These are phyloP conservation scores for Rissa tridactyla DNA, from an alignment of 2,113 vertebrate genomes.

Conservation along the genomic window DNA sequence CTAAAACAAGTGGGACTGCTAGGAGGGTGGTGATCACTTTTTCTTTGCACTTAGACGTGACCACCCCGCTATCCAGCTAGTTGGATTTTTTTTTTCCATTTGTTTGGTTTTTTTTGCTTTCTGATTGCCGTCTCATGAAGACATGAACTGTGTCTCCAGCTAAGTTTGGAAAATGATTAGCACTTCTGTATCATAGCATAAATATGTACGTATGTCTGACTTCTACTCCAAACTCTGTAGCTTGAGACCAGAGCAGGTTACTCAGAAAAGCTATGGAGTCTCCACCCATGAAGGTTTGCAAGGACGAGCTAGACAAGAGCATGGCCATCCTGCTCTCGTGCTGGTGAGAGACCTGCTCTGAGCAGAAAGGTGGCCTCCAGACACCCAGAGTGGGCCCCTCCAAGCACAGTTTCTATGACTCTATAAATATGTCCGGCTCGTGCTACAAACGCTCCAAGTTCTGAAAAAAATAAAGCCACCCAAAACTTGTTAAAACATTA, in stretches of 20 bases:
- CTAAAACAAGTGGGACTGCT: not conserved
- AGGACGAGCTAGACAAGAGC: not conserved
- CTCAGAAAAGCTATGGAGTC: not conserved
- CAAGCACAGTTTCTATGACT: not conserved
- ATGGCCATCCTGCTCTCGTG: not conserved
- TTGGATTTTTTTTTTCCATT: not conserved
- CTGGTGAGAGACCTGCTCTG: not conserved
- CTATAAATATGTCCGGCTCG: not conserved
- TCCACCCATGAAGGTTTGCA: not conserved
- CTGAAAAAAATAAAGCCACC: not conserved
- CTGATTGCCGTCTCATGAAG: not conserved
- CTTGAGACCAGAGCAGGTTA: not conserved
- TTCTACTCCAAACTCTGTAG: not conserved
- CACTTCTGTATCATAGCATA: not conserved
- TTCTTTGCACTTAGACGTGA: not conserved
- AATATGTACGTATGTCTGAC: not conserved
- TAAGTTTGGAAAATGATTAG: not conserved
- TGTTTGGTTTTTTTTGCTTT: not conserved
- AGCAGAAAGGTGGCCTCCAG: not conserved
- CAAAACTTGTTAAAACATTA: slow-evolving; percentile 11
- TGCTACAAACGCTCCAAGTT: not conserved
- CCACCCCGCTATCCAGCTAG: not conserved
- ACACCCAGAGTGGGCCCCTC: not conserved
- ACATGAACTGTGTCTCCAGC: not conserved
- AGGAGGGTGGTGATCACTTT: not conserved